Evolutionary conservation across 2,888 invertebrate genomes (phyloP).

Genomic region (Cyaniris semiargus): DNA sequence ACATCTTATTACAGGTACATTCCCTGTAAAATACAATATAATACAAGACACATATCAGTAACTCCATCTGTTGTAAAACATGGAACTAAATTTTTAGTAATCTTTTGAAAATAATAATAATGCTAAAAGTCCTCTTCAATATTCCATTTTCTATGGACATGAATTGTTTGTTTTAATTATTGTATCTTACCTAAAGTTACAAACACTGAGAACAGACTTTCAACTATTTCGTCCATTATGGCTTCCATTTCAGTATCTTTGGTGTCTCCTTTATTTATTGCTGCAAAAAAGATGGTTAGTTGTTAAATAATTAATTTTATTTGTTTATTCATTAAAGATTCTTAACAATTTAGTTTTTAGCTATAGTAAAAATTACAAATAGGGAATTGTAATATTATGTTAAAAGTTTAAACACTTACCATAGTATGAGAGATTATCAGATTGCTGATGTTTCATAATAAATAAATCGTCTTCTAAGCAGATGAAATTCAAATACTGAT

Average conservation of each 20-base stretch:
- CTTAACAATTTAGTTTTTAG: too few species aligned
- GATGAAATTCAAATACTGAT: constrained; percentile 99
- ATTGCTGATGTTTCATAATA: constrained; percentile 94
- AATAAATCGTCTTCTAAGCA: constrained; percentile 99
- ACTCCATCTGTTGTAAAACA: not conserved
- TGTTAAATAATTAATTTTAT: constrained; percentile 8
- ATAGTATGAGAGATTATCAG: constrained; percentile 95
- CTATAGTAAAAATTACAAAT: too few species aligned
- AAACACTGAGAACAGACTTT: constrained; percentile 98
- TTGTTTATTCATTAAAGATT: too few species aligned
- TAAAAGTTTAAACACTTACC: constrained; percentile 73
- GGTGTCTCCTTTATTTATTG: constrained; percentile 95
- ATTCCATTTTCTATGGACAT: too few species aligned
- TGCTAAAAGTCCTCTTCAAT: too few species aligned
- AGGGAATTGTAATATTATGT: too few species aligned
- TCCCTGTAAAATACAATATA: constrained; percentile 72
- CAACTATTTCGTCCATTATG: constrained; percentile 96
- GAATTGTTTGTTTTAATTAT: not conserved
- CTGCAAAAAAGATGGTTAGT: constrained; percentile 68
- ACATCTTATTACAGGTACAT: constrained; percentile 94
- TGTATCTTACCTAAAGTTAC: constrained; percentile 90
- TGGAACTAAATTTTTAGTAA: not conserved
- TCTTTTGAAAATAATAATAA: too few species aligned
- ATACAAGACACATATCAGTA: not conserved
- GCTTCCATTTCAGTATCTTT: constrained; percentile 97